phyloP scores from a whole-genome alignment of 2,113 vertebrate genomes.

The Regulus satrapa region DNA sequence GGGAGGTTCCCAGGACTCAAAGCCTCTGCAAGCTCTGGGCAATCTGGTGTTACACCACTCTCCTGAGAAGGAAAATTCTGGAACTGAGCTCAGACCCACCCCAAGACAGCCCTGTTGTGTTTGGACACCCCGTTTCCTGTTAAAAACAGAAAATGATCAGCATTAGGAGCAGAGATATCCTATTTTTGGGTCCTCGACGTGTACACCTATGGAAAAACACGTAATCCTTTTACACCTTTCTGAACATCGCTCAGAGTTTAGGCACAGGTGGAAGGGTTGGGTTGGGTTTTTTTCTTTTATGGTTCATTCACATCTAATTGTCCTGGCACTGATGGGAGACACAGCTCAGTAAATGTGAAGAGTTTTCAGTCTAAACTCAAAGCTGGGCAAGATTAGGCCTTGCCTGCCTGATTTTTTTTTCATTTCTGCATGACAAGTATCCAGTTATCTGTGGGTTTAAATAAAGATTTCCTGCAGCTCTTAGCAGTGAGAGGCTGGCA shows the following conservation, averaged over 20 bases:
- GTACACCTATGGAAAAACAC: background rate
- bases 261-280: background rate
- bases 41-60: background rate
- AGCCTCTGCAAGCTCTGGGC: fast-evolving
- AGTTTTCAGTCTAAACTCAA: background rate
- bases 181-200: background rate
- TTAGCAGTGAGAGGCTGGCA: background rate
- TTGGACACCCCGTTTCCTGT: background rate
- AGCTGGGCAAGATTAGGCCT: background rate
- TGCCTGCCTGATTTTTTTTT: background rate
- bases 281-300: background rate
- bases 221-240: background rate
- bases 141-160: background rate
- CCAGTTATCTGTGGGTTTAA: background rate
- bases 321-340: background rate
- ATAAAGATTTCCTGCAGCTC: background rate
- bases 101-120: background rate
- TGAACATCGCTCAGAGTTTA: background rate
- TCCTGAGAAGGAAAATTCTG: background rate
- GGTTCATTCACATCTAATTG: background rate
- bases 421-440: background rate
- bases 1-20: too few relatives aligned
- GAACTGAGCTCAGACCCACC: background rate
- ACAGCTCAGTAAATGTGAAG: background rate
- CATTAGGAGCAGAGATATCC: background rate